Conservation (phyloP, 2,797 vertebrate genomes). For the Merluccius polli region DNA sequence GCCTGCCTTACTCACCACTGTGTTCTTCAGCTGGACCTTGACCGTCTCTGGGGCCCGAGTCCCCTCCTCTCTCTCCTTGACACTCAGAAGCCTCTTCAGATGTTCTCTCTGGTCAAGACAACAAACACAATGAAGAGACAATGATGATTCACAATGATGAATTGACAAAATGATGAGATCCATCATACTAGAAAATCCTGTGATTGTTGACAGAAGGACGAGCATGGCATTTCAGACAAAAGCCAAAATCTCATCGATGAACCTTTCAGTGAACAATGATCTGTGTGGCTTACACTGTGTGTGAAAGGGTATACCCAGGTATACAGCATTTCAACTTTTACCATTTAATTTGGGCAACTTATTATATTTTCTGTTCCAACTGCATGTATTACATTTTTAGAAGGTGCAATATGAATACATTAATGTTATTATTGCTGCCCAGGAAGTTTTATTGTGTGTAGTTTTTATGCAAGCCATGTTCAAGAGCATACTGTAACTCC, state of each 20-base stretch:
- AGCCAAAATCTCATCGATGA: not conserved
- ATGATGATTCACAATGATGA: too few species aligned
- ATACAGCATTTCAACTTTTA: too few species aligned
- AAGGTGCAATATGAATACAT: not conserved
- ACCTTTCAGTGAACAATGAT: not conserved
- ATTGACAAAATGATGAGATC: not conserved
- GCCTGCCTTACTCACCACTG: slow-evolving; percentile 73
- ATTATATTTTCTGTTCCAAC: not conserved
- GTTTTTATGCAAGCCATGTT: not conserved
- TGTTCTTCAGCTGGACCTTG: slow-evolving; percentile 85
- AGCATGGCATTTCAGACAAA: too few species aligned
- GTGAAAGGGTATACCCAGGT: not conserved
- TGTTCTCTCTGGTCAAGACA: slow-evolving; percentile 80
- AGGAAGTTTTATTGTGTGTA: not conserved
- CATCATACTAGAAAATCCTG: not conserved
- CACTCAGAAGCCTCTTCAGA: slow-evolving; percentile 76
- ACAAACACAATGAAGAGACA: not conserved
- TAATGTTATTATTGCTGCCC: not conserved
- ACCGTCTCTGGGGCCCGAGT: slow-evolving; percentile 81
- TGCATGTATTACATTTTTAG: not conserved
- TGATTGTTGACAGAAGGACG: not conserved
- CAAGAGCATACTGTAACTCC: not conserved
- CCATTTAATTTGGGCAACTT: not conserved
- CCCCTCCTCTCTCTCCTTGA: slow-evolving; percentile 87
- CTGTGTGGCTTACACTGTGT: not conserved